Conservation (phyloP, 2,113 vertebrate species). For the Phalacrocorax aristotelis region DNA sequence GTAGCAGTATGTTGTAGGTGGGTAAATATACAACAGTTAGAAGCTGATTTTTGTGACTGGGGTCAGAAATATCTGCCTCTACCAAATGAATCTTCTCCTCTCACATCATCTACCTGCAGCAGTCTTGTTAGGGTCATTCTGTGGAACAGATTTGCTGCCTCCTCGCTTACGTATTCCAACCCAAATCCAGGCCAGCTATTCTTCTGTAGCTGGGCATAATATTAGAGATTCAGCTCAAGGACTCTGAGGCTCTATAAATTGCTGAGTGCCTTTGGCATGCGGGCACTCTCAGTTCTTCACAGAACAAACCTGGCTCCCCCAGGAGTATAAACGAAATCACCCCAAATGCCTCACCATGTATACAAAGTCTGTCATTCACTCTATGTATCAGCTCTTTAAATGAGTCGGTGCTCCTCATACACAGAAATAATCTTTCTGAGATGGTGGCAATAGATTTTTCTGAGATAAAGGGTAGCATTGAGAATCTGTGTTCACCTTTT, state of each 20-base stretch:
- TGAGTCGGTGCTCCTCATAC: background rate
- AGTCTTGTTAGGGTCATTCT: background rate
- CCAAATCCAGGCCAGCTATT: background rate
- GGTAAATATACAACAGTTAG: background rate
- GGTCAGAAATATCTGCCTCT: background rate
- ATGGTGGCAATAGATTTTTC: slow-evolving; percentile 16
- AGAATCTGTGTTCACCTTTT: slow-evolving; percentile 40
- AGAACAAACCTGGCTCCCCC: background rate
- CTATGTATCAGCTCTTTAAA: background rate
- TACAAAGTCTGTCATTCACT: slow-evolving; percentile 1
- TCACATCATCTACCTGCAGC: background rate
- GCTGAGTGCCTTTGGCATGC: background rate
- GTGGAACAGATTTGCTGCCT: background rate
- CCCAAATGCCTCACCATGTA: background rate
- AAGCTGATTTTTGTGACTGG: background rate
- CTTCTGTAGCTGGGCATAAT: background rate
- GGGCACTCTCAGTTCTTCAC: background rate
- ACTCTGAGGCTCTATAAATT: background rate
- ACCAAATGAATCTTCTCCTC: background rate
- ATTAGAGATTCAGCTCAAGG: background rate
- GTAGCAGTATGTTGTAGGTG: background rate
- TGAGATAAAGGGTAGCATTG: background rate
- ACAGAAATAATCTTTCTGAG: slow-evolving; percentile 48
- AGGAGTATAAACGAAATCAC: slow-evolving; percentile 10
- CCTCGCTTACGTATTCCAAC: background rate